Percentiles rank a stretch among this genome's conserved stretches.
Evolutionary conservation across 2,113 vertebrate species (phyloP).

Genomic region (Emydocephalus ijimae): DNA sequence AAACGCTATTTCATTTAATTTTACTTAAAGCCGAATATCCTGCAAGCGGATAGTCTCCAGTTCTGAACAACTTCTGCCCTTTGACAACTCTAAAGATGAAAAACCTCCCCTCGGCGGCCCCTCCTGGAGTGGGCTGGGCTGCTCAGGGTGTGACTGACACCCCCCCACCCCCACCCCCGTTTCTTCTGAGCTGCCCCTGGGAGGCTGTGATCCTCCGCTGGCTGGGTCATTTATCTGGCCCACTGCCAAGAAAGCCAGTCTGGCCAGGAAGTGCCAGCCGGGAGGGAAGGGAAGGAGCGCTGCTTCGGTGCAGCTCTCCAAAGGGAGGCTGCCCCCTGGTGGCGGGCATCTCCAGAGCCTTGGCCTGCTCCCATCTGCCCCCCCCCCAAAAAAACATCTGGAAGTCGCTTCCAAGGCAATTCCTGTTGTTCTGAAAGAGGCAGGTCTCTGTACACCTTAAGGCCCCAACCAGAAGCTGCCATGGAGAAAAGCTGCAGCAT

Average conservation of each 20-base stretch:
- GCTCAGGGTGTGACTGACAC: not conserved
- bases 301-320: rapidly evolving
- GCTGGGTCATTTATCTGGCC: not conserved
- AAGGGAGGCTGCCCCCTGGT: no score
- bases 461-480: not conserved
- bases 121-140: no score
- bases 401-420: no score
- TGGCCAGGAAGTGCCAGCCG: not conserved
- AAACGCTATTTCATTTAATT: not conserved
- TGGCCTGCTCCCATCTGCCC: not conserved
- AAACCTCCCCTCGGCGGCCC: no score
- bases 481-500: no score
- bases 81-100: not conserved
- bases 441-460: not conserved
- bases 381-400: not conserved
- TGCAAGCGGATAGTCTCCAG: not conserved
- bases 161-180: no score
- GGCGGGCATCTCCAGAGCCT: not conserved
- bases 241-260: not conserved
- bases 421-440: no score
- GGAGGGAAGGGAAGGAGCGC: not conserved
- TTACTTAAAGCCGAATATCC: not conserved
- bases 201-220: not conserved
- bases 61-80: not conserved
- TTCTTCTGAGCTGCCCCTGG: not conserved